These are phyloP conservation scores for Accipiter virgatus DNA, from an alignment of 2,113 vertebrate genomes.

Conservation along the genomic window DNA sequence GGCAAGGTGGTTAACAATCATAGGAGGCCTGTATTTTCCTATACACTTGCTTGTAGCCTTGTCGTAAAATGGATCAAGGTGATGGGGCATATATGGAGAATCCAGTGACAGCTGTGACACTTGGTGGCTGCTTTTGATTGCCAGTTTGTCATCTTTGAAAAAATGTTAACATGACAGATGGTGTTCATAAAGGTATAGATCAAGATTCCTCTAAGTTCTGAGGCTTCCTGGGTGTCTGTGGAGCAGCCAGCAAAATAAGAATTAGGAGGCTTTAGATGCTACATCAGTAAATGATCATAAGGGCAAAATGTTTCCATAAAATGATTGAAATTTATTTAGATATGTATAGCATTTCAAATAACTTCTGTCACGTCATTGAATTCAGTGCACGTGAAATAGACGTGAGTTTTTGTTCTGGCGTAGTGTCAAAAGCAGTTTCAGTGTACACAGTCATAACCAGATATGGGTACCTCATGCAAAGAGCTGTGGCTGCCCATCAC, in stretches of 20 bases:
- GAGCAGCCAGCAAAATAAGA: neutral
- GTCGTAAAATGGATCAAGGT: neutral
- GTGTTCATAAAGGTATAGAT: neutral
- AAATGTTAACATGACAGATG: neutral
- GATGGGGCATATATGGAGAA: neutral
- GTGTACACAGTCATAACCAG: neutral
- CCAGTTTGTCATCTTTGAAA: neutral
- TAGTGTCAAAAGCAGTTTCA: neutral
- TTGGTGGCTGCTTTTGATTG: neutral
- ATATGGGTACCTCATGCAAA: neutral
- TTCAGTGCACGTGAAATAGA: neutral
- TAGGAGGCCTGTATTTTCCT: neutral
- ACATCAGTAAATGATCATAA: neutral
- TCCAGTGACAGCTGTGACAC: neutral
- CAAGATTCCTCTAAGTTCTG: neutral
- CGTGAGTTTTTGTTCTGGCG: neutral
- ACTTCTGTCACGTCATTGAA: rapidly evolving
- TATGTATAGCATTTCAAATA: neutral
- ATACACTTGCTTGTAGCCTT: neutral
- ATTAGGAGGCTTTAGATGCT: neutral
- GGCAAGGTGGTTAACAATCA: neutral
- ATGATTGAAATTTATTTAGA: neutral
- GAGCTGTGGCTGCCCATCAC: neutral
- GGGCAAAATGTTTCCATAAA: neutral
- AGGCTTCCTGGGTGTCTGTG: neutral